Evolutionary conservation across 1,140 invertebrate genomes (phyloP), one percentile per base, ranked within the genome.

Genomic region (Harpegnathos saltator): DNA sequence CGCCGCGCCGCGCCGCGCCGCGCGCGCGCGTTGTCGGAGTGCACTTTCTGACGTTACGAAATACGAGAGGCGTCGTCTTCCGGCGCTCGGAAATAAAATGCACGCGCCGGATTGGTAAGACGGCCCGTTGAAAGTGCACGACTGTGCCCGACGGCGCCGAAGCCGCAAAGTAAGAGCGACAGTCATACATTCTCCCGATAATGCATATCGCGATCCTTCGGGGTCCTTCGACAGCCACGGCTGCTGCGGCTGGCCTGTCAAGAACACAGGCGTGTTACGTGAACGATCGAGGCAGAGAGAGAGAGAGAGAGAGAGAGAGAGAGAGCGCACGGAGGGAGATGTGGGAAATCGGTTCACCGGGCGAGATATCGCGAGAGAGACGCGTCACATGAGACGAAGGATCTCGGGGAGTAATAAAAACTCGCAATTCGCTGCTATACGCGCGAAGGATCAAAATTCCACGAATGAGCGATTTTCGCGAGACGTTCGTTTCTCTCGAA

Each of bases 161-260:
- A 78, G 62, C 73, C 62, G 48, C 61, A 63, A 83, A 78, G 73
- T 83, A 77, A 78, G 73, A 80, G 58, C 63, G 82, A 83, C 82
- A 78, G 74, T 77, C 56, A 15, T 69, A 83, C 74, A 44, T 54
- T 83, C 75, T 50, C 33, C 38, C 82, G 63, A 83, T 83, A 83
- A 83, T 78, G 74, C 63, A 78, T 83, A 83, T 83, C 73, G 52
- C 72, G 38, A 83, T 77, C 54, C 72, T 26, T 68, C 72, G 63
- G 50, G 29, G 29, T 65, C 50, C 17, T 83, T 62, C 48, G 26
- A 58, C 72, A 48, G 73, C 66, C 44, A 58, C 33, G 26, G 54
- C 9, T 83, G 54, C 9, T 83, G 63, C 29, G 38, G 63, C 52
- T 58, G 44, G 17, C 33, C 69, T 48, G 63, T 63, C 71, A 62